Conservation (phyloP, 2,113 vertebrate species). For the Eclectus roratus region DNA sequence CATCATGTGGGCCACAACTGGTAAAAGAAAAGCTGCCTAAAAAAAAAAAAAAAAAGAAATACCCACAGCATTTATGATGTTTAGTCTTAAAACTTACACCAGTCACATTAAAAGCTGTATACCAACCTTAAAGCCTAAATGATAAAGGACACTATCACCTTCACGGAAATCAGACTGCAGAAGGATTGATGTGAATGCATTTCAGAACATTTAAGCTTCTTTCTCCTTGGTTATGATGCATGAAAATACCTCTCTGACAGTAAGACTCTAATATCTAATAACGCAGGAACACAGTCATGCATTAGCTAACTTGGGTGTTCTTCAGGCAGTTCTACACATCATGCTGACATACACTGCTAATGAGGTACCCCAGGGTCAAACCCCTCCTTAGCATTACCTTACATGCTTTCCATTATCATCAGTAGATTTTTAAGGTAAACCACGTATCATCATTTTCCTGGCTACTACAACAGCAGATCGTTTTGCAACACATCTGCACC, state of each 20-base stretch:
- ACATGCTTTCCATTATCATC: neutral
- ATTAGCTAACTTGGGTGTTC: neutral
- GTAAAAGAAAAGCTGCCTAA: constrained; percentile 93
- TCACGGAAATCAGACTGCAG: neutral
- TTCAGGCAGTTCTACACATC: neutral
- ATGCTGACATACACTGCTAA: neutral
- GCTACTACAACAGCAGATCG: neutral
- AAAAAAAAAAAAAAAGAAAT: neutral
- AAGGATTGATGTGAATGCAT: neutral
- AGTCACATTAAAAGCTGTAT: neutral
- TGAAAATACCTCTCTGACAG: neutral
- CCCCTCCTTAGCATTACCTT: neutral
- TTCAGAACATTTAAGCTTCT: neutral
- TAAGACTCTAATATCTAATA: neutral
- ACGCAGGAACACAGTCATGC: neutral
- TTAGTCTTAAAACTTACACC: neutral
- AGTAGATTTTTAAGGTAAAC: neutral
- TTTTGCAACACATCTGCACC: neutral
- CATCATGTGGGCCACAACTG: constrained; percentile 89
- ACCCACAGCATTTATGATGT: neutral
- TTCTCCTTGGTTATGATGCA: neutral
- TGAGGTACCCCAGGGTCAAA: neutral
- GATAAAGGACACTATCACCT: neutral
- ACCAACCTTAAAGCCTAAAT: neutral
- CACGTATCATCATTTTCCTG: fast-evolving